Conservation (phyloP, 2,113 vertebrate genomes). For the Aptenodytes patagonicus region DNA sequence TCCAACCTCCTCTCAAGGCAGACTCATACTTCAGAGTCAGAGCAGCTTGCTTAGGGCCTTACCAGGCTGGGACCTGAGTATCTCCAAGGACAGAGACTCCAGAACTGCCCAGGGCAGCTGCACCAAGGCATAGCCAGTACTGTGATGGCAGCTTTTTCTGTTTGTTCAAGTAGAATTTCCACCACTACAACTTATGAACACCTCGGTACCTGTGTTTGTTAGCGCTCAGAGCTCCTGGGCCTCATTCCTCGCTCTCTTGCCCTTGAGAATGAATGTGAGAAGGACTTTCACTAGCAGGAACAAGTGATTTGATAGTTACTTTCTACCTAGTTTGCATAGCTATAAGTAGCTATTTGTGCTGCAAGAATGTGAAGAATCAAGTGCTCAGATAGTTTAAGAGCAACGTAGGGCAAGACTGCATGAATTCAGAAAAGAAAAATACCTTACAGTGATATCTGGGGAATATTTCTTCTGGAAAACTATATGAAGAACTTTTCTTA, state of each 20-base stretch:
- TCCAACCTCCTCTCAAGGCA: background rate
- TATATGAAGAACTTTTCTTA: background rate
- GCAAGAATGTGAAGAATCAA: background rate
- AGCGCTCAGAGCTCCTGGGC: background rate
- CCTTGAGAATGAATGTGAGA: background rate
- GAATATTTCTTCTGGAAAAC: background rate
- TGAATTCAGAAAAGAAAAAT: background rate
- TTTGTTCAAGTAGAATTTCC: background rate
- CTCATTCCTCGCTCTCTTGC: background rate
- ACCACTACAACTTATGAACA: background rate
- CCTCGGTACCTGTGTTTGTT: background rate
- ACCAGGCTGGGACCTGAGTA: background rate
- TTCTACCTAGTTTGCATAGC: background rate
- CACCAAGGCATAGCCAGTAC: background rate
- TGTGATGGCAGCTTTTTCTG: background rate
- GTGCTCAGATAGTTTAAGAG: background rate
- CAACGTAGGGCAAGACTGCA: background rate
- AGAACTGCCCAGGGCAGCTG: rapidly evolving
- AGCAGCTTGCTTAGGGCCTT: background rate
- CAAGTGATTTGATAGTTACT: background rate
- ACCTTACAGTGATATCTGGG: background rate
- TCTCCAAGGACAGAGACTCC: background rate
- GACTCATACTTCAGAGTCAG: background rate
- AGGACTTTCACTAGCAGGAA: background rate
- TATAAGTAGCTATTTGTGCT: background rate